phyloP scores from a whole-genome alignment of 2,888 invertebrate genomes.

The Cremastinae sp. region DNA sequence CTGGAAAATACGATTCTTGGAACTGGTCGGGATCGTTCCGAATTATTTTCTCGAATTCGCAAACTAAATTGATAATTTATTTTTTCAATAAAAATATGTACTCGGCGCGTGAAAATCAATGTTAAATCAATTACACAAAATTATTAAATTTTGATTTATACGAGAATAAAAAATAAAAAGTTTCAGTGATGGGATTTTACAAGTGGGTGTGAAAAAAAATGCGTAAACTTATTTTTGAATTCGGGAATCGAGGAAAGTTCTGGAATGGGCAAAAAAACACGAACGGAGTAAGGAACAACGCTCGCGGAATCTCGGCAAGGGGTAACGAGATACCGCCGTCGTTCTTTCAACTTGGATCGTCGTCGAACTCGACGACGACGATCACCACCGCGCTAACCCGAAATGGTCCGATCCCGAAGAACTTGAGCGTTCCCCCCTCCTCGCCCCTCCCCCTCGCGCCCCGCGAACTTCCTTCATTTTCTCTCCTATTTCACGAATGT shows the following conservation, averaged over 20 bases:
- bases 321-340: conserved; percentile 70
- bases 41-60: no score
- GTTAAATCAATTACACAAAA: no score
- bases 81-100: no score
- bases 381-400: conserved; percentile 75
- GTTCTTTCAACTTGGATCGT: conserved; percentile 34
- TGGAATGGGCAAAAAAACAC: background rate
- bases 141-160: background rate
- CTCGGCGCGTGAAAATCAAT: background rate
- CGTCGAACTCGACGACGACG: conserved; percentile 63
- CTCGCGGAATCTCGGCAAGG: conserved; percentile 25
- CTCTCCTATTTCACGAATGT: conserved; percentile 64
- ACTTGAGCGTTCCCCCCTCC: conserved; percentile 60
- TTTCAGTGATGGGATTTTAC: no score
- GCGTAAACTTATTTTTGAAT: no score
- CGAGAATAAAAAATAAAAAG: no score
- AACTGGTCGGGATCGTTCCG: conserved; percentile 2
- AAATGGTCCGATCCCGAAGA: conserved; percentile 75
- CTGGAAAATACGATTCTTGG: conserved; percentile 22
- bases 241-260: no score
- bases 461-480: conserved; percentile 60
- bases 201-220: no score
- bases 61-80: no score
- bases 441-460: conserved; percentile 53
- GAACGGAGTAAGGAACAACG: conserved; percentile 9